Evolutionary conservation across 2,888 invertebrate genomes (phyloP).

Genomic region (Conops quadrifasciatus): DNA sequence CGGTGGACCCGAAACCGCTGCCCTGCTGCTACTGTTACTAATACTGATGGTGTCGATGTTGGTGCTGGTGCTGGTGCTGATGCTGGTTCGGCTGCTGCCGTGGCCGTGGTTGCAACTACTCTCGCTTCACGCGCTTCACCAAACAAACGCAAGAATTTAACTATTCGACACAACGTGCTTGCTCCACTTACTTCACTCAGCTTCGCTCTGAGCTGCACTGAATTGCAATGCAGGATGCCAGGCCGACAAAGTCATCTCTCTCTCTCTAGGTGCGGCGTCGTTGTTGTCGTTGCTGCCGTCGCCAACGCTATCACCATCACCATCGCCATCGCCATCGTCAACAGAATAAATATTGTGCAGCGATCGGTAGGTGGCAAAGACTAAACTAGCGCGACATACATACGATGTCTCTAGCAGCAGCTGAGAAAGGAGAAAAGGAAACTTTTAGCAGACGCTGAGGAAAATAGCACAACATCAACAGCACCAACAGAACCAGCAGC

Average conservation of each 20-base stretch:
- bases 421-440: conserved; percentile 12
- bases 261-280: conserved; percentile 22
- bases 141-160: not conserved
- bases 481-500: conserved; percentile 20
- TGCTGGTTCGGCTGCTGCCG: not conserved
- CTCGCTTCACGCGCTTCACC: not conserved
- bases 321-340: conserved; percentile 41
- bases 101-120: not conserved
- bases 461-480: conserved; percentile 10
- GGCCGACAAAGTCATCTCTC: conserved; percentile 18
- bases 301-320: not conserved
- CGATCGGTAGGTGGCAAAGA: conserved; percentile 13
- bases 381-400: conserved; percentile 4
- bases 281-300: conserved; percentile 24
- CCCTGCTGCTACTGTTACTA: conserved; percentile 1
- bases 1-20: conserved; percentile 3
- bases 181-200: conserved; percentile 19
- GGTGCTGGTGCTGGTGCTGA: conserved; percentile 2
- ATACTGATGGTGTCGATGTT: not conserved
- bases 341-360: conserved; percentile 43
- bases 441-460: not conserved
- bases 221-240: conserved; percentile 29
- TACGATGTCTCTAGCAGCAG: too few relatives aligned
- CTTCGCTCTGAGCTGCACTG: conserved; percentile 29
- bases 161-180: too few relatives aligned